phyloP scores from a whole-genome alignment of 2,797 vertebrate genomes.

The Gallinago solitaria region DNA sequence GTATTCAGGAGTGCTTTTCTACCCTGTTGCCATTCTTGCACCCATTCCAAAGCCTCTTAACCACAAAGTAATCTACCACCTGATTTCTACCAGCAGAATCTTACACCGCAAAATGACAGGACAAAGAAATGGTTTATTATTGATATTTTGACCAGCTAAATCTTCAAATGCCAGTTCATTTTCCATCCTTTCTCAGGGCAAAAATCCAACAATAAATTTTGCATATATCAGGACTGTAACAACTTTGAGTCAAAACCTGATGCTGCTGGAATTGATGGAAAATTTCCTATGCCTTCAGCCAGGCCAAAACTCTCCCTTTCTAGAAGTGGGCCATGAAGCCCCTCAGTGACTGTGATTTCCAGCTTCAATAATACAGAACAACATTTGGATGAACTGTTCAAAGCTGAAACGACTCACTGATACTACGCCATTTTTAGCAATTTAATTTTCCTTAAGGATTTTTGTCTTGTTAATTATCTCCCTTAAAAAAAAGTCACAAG shows the following conservation, averaged over 20 bases:
- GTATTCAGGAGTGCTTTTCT: neutral
- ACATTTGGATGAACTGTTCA: neutral
- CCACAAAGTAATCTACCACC: neutral
- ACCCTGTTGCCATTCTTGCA: neutral
- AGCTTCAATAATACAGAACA: neutral
- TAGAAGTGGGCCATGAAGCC: neutral
- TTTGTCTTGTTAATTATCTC: neutral
- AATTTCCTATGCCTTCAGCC: neutral
- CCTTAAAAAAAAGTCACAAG: neutral
- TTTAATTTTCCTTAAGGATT: neutral
- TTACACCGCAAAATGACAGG: neutral
- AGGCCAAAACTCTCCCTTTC: neutral
- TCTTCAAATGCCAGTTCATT: neutral
- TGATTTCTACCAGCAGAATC: neutral
- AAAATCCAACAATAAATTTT: neutral
- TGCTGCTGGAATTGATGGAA: neutral
- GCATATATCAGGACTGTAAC: neutral
- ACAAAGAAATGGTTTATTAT: neutral
- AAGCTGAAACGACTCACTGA: neutral
- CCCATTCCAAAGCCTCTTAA: neutral
- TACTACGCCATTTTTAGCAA: neutral
- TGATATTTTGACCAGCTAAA: neutral
- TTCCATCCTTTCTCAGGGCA: neutral
- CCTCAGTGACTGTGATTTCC: neutral
- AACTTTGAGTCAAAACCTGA: neutral